phyloP scores from a whole-genome alignment of 2,797 vertebrate species.

The Phrynocephalus vlangalii region DNA sequence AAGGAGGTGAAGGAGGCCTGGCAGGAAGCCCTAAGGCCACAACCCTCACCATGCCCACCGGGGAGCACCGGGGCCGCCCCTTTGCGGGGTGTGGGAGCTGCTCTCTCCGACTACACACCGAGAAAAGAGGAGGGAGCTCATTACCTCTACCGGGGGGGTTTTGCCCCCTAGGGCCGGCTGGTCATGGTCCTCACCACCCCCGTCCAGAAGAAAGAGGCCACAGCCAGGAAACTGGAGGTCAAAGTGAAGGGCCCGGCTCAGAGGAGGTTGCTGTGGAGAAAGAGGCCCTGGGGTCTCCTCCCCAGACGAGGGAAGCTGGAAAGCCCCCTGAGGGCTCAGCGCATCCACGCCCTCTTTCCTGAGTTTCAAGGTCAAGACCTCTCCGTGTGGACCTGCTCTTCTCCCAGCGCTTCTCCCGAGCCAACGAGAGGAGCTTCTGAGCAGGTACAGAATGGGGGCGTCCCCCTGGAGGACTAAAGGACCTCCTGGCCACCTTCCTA shows the following conservation, averaged over 20 bases:
- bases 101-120: conserved; percentile 73
- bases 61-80: not conserved
- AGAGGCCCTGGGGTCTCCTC: conserved; percentile 44
- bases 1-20: too few species aligned
- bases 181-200: conserved; percentile 35
- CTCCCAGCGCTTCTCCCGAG: conserved; percentile 72
- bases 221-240: conserved; percentile 65
- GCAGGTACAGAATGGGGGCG: conserved; percentile 73
- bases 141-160: conserved; percentile 13
- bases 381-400: conserved; percentile 84
- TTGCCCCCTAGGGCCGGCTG: conserved; percentile 24
- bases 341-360: not conserved
- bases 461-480: conserved; percentile 69
- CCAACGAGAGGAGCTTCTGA: conserved; percentile 79
- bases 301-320: conserved; percentile 59
- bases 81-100: conserved; percentile 80
- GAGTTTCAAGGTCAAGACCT: conserved; percentile 31
- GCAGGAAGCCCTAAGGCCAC: not conserved
- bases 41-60: conserved; percentile 66
- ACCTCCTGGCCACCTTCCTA: conserved; percentile 61
- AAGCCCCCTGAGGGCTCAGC: conserved; percentile 27
- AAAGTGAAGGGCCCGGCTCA: conserved; percentile 64
- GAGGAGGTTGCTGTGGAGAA: conserved; percentile 45
- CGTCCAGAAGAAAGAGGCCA: conserved; percentile 68
- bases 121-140: conserved; percentile 32